Evolutionary conservation across 2,113 vertebrate genomes (phyloP), one percentile per base, ranked within the genome.

Genomic region (Phrynosoma platyrhinos): DNA sequence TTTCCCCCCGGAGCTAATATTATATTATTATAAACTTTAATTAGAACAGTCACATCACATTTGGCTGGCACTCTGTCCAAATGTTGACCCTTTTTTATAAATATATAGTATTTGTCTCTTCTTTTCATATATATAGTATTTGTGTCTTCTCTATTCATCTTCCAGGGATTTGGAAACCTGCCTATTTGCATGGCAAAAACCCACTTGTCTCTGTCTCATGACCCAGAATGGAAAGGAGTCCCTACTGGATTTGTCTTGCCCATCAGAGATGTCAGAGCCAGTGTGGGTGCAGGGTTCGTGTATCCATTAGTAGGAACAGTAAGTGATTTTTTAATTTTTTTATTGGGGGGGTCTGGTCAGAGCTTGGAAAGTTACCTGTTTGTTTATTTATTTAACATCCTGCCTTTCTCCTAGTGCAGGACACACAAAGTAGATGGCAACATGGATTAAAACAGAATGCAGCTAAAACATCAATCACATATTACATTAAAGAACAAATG

Each of bases 161-260:
- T 76, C 52, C 89, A 99, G 99, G 99, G 99, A 42, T 99, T 99
- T 92, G 97, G 97, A 85, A 97, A 96, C 88, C 97, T 99, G 85
- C 99, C 99, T 25, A 97, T 99, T 93, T 99, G 99, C 95, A 99
- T 99, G 99, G 99, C 99, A 20, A 99, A 99, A 95, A 99, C 99
- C 74, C 99, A 99, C 90, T 93, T 99, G 88, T 99, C 99, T 0
- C 96, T 99, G 74, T 99, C 98, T 91, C 99, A 99, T 14, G 97
- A 99, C 92, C 98, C 99, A 18, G 98, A 99, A 87, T 97, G 94
- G 91, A 99, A 99, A 95, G 99, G 99, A 2, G 98, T 98, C 2
- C 99, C 99, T 4, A 97, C 96, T 0, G 98, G 98, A 9, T 99
- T 98, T 81, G 10, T 98, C 79, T 92, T 99, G 94, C 99, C 99